These are phyloP conservation scores for Sebastes hubbsi DNA, from an alignment of 2,797 vertebrate species.

Conservation along the genomic window DNA sequence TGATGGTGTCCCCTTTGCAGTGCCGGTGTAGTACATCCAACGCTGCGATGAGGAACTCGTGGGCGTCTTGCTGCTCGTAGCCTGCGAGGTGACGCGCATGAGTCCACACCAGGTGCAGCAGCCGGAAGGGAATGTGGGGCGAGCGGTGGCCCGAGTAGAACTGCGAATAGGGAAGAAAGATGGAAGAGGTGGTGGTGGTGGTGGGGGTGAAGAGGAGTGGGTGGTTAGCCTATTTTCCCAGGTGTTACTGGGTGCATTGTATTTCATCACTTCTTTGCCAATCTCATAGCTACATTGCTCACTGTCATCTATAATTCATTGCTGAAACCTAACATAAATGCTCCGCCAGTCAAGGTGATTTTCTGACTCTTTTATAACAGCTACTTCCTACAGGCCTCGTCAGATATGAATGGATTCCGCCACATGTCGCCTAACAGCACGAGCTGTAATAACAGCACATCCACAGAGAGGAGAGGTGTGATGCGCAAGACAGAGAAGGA, in stretches of 20 bases:
- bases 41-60: conserved; percentile 98
- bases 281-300: not conserved
- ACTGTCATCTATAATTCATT: conserved; percentile 23
- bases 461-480: conserved; percentile 9
- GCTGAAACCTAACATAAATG: not conserved
- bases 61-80: conserved; percentile 98
- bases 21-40: conserved; percentile 97
- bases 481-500: not conserved
- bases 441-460: conserved; percentile 1
- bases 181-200: conserved; percentile 5
- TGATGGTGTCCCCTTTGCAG: conserved; percentile 92
- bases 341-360: conserved; percentile 6
- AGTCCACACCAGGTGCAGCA: conserved; percentile 99
- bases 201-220: not conserved
- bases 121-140: conserved; percentile 98
- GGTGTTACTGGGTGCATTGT: conserved; percentile 1
- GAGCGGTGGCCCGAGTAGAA: conserved; percentile 99
- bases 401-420: conserved; percentile 16
- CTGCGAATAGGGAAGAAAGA: conserved; percentile 76
- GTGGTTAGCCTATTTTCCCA: conserved; percentile 47
- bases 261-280: conserved; percentile 6
- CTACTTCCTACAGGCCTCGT: not conserved
- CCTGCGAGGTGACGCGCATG: conserved; percentile 98
- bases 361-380: not conserved
- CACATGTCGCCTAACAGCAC: not conserved